Evolutionary conservation across 2,888 invertebrate species (phyloP).

Genomic region (Nemapogon koenigi): DNA sequence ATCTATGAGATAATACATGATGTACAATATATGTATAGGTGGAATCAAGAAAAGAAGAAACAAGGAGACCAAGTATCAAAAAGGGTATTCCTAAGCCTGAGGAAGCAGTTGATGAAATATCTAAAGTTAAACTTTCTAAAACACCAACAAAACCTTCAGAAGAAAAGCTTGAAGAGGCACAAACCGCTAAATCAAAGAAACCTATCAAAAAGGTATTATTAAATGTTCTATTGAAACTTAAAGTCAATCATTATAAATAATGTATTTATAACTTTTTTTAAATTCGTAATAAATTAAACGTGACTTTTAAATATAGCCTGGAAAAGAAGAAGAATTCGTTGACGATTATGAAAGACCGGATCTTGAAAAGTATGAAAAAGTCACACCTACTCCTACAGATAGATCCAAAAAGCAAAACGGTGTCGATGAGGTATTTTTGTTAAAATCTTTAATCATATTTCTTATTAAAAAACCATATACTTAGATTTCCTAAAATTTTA

Average conservation of each 20-base stretch:
- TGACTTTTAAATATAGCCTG: slow-evolving; percentile 30
- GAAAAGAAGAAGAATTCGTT: slow-evolving; percentile 58
- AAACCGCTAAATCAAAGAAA: slow-evolving; percentile 41
- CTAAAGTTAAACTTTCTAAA: slow-evolving; percentile 47
- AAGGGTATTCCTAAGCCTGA: slow-evolving; percentile 46
- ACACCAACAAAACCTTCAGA: slow-evolving; percentile 40
- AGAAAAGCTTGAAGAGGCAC: slow-evolving; percentile 40
- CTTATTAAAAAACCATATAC: not conserved
- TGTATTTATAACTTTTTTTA: no score
- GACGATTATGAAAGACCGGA: slow-evolving; percentile 79
- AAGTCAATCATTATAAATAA: slow-evolving; percentile 11
- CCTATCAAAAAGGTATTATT: slow-evolving; percentile 39
- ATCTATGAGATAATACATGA: not conserved
- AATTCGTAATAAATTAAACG: slow-evolving; percentile 1
- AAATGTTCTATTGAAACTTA: not conserved
- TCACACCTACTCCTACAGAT: slow-evolving; percentile 47
- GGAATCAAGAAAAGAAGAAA: slow-evolving; percentile 23
- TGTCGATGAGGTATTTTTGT: slow-evolving; percentile 38
- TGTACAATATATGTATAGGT: not conserved
- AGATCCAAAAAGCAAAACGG: slow-evolving; percentile 52
- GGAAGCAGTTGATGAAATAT: slow-evolving; percentile 49
- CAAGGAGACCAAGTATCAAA: slow-evolving; percentile 43
- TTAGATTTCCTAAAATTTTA: not conserved
- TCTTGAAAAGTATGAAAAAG: slow-evolving; percentile 72
- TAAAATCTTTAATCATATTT: not conserved